Evolutionary conservation across 1,140 invertebrate species (phyloP), one percentile per base, ranked within the genome.

Genomic region (Nymphalis io): DNA sequence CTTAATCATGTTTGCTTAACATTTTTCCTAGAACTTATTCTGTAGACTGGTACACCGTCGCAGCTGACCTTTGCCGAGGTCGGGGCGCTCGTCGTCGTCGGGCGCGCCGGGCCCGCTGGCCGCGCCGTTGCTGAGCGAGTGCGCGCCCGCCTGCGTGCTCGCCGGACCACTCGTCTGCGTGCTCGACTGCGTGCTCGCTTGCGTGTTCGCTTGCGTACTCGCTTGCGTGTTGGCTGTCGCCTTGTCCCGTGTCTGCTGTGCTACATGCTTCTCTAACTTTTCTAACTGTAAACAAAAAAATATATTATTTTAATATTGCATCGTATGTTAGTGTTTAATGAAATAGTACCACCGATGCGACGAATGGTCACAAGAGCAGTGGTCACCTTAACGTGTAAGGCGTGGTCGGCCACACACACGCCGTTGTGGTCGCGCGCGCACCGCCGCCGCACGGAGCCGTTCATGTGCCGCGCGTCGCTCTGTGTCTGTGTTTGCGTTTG

Each of bases 251-350:
- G 60, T 16, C 62, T 83, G 71, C 60, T 83, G 71, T 48, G 80
- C 65, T 72, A 85, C 53, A 39, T 82, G 79, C 72, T 85, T 87
- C 65, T 86, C 84, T 80, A 86, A 57, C 75, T 83, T 85, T 15
- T 88, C 87, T 82, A 88, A 78, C 87, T 89, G 87, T 27, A 74
- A 74, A 33, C 48, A 11, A 46, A 46, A 42, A 16, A 21, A 1
- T 13, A 21, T 21, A 53, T 1, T 21, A 21, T 53, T 53, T 8
- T 53, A 44, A n/a, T n/a, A 33, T n/a, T 44, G 13, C 12, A 15
- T 44, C 4, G 13, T 33, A 5, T 33, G 5, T 1, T 33, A 33
- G 1, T 33, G 27, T 33, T 4, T 1, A 6, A 33, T 33, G 27
- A 8, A 33, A 33, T 33, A 8, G 27, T 8, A 8, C 13, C 15